These are phyloP conservation scores for Lycophotia porphyrea DNA, from an alignment of 2,888 invertebrate species.

Conservation along the genomic window DNA sequence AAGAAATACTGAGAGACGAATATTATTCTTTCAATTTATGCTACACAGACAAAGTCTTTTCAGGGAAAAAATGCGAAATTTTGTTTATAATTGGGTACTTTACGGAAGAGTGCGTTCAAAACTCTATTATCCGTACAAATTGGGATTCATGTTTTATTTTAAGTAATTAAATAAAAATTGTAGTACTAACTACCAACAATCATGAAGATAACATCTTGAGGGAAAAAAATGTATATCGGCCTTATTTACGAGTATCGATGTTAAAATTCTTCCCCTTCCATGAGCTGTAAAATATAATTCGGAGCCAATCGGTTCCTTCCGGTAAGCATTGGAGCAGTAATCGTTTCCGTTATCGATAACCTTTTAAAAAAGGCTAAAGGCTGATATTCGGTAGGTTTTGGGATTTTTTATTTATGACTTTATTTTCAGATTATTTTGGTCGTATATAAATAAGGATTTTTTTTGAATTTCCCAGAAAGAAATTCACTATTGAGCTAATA, in stretches of 20 bases:
- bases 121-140: background rate
- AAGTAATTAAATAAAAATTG: background rate
- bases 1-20: slow-evolving; percentile 14
- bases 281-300: slow-evolving; percentile 56
- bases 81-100: background rate
- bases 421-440: slow-evolving; percentile 4
- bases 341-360: slow-evolving; percentile 65
- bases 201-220: background rate
- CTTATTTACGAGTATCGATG: slow-evolving; percentile 34
- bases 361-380: slow-evolving; percentile 48
- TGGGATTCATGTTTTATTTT: background rate
- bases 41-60: background rate
- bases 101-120: background rate
- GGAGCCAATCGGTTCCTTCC: slow-evolving; percentile 52
- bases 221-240: slow-evolving; percentile 7
- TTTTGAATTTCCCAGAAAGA: slow-evolving; percentile 1
- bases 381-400: slow-evolving; percentile 35
- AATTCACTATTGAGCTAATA: background rate
- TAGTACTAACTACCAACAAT: background rate
- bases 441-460: background rate
- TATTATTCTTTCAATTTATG: slow-evolving; percentile 7
- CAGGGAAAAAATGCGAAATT: background rate
- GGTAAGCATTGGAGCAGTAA: slow-evolving; percentile 51
- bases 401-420: slow-evolving; percentile 23
- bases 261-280: slow-evolving; percentile 35